Base-by-base conservation (phyloP, 2,888 invertebrate species). In the Microctonus hyperodae region DNA sequence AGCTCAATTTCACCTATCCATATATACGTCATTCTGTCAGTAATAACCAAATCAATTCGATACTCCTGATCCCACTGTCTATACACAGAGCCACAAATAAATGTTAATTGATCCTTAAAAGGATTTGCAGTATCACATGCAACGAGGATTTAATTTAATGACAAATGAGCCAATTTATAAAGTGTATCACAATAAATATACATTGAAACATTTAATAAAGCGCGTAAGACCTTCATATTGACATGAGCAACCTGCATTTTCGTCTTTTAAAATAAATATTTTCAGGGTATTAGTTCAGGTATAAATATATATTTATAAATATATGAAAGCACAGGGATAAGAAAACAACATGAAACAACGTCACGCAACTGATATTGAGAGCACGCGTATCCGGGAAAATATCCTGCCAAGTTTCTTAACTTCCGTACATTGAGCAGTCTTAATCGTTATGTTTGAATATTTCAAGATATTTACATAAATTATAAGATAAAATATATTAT, bases 311-410 rank as follows among this genome's bases (percentile, higher is more conserved):
- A 50, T 53, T 50, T 37, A 65, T 64, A 33, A 50, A 33, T 59
- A 56, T 64, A 55, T 63, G 25, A 3, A 2, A 23, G 23, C 53
- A 53, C 6, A 10, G 53, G 53, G 16, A 73, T 73, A 74, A 75
- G 69, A 67, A 71, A 70, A 65, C 69, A 73, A 73, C 79, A 79
- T 79, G 79, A 78, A 76, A 76, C 74, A 64, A 59, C 71, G 75
- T 69, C 79, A 78, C 77, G 77, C 79, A 75, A 79, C 79, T 73
- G 77, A 78, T 75, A 11, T 31, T 40, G 40, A 22, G 25, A 23
- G 48, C 44, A 48, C 44, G 48, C 48, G 20, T 48, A 48, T 60
- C 44, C 60, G 48, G 22, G 44, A 25, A 44, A 60, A 60, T 60
- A 60, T n/a, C 55, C 55, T 55, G 55, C 33, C 33, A 55, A 44